Percentiles rank a stretch among this genome's conserved stretches.
Evolutionary conservation across 1,140 invertebrate genomes (phyloP).

Genomic region (Cherax destructor): DNA sequence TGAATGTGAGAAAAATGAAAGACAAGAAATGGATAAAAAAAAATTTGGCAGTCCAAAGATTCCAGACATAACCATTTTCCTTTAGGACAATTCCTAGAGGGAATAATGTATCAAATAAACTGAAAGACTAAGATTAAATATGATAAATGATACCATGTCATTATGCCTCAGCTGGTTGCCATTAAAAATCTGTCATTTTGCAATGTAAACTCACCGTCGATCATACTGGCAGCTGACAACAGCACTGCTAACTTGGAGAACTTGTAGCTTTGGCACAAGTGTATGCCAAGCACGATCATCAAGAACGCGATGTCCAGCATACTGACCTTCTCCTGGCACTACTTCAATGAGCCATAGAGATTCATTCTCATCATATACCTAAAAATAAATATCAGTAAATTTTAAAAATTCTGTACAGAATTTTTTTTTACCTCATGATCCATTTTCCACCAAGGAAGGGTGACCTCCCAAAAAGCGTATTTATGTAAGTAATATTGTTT

Average conservation of each 20-base stretch:
- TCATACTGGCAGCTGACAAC: constrained; percentile 56
- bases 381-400: constrained; percentile 4
- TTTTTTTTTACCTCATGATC: no score
- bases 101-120: no score
- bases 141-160: not conserved
- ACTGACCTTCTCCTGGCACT: constrained; percentile 60
- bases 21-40: no score
- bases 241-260: constrained; percentile 40
- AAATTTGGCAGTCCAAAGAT: no score
- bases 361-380: constrained; percentile 64
- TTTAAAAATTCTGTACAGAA: no score
- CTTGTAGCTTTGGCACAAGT: constrained; percentile 31
- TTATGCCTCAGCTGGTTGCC: not conserved
- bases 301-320: constrained; percentile 53
- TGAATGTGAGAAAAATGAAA: no score
- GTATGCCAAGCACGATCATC: constrained; percentile 56
- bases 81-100: no score
- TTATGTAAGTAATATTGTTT: no score
- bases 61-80: no score
- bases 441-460: no score
- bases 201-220: constrained; percentile 31
- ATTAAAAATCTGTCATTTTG: no score
- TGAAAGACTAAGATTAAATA: not conserved
- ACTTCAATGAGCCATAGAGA: constrained; percentile 59
- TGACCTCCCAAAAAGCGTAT: no score